These are phyloP conservation scores for Oikopleura albicans DNA, from an alignment of 23 tunicate species.

Conservation along the genomic window DNA sequence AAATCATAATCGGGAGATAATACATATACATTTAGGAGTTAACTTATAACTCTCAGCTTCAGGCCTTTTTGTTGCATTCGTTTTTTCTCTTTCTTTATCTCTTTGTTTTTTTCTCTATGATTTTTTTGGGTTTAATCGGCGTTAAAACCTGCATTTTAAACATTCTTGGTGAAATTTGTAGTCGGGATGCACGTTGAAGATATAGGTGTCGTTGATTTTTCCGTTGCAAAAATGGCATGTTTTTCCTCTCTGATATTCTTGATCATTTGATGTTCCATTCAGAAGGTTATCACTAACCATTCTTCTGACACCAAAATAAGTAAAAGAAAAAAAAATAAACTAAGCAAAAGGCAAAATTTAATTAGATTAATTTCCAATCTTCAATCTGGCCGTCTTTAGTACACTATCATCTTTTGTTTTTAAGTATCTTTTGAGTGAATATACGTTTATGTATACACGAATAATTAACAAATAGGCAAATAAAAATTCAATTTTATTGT, in stretches of 20 bases:
- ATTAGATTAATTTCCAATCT: too few relatives aligned
- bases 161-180: background rate
- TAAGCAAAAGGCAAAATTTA: too few relatives aligned
- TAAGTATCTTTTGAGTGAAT: background rate
- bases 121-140: background rate
- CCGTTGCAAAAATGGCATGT: background rate
- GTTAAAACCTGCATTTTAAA: conserved; percentile 11
- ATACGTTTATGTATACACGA: too few relatives aligned
- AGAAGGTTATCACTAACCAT: too few relatives aligned
- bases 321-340: too few relatives aligned
- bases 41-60: too few relatives aligned
- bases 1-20: too few relatives aligned
- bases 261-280: too few relatives aligned
- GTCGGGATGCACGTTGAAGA: background rate
- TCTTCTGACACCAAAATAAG: too few relatives aligned
- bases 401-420: background rate
- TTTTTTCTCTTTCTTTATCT: too few relatives aligned
- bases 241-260: background rate
- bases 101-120: background rate
- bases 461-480: background rate
- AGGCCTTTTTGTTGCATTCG: too few relatives aligned
- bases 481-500: background rate
- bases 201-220: background rate
- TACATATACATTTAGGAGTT: too few relatives aligned
- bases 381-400: background rate